phyloP scores from a whole-genome alignment of 1,140 invertebrate genomes.

The Daktulosphaira vitifoliae region DNA sequence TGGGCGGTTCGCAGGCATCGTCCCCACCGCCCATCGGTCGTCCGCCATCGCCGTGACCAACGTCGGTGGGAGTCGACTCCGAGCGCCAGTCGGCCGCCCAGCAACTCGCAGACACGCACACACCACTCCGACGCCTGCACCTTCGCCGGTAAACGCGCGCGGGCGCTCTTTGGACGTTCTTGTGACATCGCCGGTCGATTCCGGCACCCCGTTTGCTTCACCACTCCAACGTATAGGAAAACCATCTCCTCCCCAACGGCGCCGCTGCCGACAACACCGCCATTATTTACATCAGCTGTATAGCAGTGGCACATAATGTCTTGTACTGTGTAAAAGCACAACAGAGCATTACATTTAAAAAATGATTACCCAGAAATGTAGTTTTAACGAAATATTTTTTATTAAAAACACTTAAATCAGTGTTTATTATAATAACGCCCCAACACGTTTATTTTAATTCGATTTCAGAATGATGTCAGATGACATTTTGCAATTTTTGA shows the following conservation, averaged over 20 bases:
- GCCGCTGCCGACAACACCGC: neutral
- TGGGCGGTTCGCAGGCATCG: neutral
- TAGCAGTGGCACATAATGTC: too few relatives aligned
- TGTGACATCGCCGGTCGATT: neutral
- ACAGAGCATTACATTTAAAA: too few relatives aligned
- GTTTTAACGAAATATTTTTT: too few relatives aligned
- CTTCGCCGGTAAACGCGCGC: neutral
- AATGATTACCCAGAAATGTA: too few relatives aligned
- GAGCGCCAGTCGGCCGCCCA: neutral
- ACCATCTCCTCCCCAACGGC: neutral
- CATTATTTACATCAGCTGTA: neutral
- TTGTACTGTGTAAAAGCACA: too few relatives aligned
- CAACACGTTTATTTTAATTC: too few relatives aligned
- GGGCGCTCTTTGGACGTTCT: neutral
- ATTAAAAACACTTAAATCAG: too few relatives aligned
- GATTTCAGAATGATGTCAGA: too few relatives aligned
- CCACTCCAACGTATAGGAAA: neutral
- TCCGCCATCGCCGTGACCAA: constrained; percentile 10
- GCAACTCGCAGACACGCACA: neutral
- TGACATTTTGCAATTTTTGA: too few relatives aligned
- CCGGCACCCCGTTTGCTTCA: too few relatives aligned
- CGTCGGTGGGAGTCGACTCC: neutral
- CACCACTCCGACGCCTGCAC: neutral
- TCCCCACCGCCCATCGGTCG: neutral
- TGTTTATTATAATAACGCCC: too few relatives aligned